Conservation (phyloP, 2,797 vertebrate genomes). For the Tinamus major region DNA sequence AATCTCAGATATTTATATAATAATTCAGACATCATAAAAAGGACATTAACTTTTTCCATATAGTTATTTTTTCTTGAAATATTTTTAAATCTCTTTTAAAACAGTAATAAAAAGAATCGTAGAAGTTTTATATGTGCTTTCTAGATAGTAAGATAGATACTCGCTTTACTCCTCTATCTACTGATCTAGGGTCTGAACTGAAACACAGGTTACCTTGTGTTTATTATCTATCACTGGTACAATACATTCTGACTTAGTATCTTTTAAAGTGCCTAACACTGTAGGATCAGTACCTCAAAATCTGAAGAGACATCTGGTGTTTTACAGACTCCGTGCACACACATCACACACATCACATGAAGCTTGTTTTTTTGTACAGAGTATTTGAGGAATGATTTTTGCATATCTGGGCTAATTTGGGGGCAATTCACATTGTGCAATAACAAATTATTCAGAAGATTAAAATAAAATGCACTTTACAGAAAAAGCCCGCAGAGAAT, state of each 20-base stretch:
- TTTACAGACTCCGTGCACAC: conserved; percentile 82
- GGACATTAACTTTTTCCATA: neutral
- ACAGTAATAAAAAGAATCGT: neutral
- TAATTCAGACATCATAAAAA: neutral
- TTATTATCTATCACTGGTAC: neutral
- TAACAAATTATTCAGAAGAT: neutral
- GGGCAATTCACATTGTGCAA: neutral
- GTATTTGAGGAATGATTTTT: too few relatives aligned
- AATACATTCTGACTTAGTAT: neutral
- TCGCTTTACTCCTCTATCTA: neutral
- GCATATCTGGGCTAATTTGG: neutral
- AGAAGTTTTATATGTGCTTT: neutral
- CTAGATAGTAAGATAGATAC: neutral
- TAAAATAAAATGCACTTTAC: neutral
- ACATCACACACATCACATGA: conserved; percentile 44
- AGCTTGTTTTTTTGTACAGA: neutral
- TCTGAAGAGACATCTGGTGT: conserved; percentile 67
- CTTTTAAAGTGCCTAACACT: neutral
- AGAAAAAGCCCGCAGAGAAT: neutral
- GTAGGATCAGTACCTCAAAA: conserved; percentile 82
- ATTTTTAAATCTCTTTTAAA: neutral
- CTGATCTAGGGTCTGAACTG: neutral
- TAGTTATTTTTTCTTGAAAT: neutral
- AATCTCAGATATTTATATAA: neutral
- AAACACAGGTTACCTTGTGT: neutral